These are phyloP conservation scores for Nemoura dubitans DNA, from an alignment of 2,888 invertebrate genomes.

Conservation along the genomic window DNA sequence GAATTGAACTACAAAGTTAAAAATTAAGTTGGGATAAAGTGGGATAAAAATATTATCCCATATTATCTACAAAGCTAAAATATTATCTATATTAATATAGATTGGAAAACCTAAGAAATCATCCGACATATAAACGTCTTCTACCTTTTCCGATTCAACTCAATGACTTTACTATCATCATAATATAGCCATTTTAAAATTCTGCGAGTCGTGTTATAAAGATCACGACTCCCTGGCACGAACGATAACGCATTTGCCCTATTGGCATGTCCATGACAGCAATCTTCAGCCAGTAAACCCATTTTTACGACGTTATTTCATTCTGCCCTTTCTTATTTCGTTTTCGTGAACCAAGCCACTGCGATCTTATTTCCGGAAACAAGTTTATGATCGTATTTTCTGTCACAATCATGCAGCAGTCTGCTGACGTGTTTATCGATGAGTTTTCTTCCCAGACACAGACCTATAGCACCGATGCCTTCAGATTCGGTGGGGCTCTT, in stretches of 20 bases:
- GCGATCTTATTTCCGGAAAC: slow-evolving; percentile 18
- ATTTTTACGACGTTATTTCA: slow-evolving; percentile 13
- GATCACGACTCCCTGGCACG: not conserved
- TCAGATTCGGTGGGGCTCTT: not conserved
- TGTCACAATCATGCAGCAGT: not conserved
- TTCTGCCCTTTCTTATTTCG: slow-evolving; percentile 7
- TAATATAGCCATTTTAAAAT: not conserved
- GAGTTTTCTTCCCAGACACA: not conserved
- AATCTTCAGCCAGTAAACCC: slow-evolving; percentile 1
- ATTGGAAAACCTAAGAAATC: not conserved
- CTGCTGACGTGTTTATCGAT: not conserved
- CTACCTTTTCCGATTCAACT: not conserved
- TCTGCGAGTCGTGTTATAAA: not conserved
- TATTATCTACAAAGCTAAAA: not conserved
- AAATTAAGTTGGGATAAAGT: not conserved
- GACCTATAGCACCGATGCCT: not conserved
- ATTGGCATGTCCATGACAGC: not conserved
- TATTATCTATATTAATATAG: too few relatives aligned
- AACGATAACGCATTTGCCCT: not conserved
- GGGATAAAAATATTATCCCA: not conserved
- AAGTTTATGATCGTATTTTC: slow-evolving; percentile 3
- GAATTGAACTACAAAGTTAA: not conserved
- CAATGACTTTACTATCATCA: not conserved
- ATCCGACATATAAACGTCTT: too few relatives aligned
- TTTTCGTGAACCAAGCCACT: not conserved